Base-by-base conservation (phyloP, 64 coral and sea anemone genomes). In the Cladopsammia gracilis region DNA sequence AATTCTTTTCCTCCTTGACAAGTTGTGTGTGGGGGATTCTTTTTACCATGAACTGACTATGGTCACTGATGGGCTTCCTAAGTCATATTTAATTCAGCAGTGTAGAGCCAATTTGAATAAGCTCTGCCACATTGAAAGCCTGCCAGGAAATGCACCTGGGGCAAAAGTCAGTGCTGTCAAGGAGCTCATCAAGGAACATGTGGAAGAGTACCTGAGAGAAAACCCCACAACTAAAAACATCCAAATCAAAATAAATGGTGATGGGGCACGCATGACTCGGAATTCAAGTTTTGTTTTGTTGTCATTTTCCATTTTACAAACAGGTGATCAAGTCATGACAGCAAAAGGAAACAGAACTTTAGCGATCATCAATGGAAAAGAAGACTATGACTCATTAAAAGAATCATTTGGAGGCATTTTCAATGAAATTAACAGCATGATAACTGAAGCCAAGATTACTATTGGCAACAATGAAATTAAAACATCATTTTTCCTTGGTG, bases 1-100 rank as follows among this genome's bases (percentile, higher is more conserved):
- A 70, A 88, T 87, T 47, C 22, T 93, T 54, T 87, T 68, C 45
- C 13, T 93, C 5, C 34, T 93, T 4, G 61, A 93, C 75, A 87
- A 87, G 44, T 87, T 79, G 57, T 93, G 83, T 84, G 91, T 79
- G 62, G 91, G 91, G 7, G 83, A 93, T 67, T 9, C 16, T 18
- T 93, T 93, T 78, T 93, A 50, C 10, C 91, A 93, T 66, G 73
- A 93, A 72, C 58, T 92, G 6, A 46, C 90, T 47, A 92, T 92
- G 90, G 16, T 86, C n/a, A 61, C 66, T 25, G 34, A 75, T 62
- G 81, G 67, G 11, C 70, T 92, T 20, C 90, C 81, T 20, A 92
- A 23, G 48, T 92, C 91, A 24, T 87, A 93, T 78, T 64, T 93
- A 15, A 48, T 93, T 6, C 18, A 93, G 65, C 79, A 92, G 12